Evolutionary conservation across 2,888 invertebrate genomes (phyloP).

Genomic region (Therioaphis trifolii): DNA sequence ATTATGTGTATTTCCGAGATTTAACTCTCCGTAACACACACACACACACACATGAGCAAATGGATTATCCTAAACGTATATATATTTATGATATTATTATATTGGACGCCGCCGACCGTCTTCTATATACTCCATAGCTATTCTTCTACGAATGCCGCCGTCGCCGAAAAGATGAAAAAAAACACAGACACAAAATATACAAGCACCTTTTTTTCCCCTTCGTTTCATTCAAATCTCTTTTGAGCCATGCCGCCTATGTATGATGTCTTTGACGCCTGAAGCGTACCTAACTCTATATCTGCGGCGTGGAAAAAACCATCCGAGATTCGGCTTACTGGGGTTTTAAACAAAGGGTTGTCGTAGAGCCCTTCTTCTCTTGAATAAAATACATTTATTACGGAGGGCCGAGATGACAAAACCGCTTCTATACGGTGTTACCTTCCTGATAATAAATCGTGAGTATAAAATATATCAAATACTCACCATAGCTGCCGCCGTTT

Average conservation of each 20-base stretch:
- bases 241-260: conserved; percentile 27
- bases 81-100: not conserved
- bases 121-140: conserved; percentile 16
- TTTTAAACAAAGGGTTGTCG: too few species aligned
- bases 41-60: not conserved
- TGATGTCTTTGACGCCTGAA: not conserved
- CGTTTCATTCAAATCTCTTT: conserved; percentile 22
- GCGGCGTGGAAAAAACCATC: too few species aligned
- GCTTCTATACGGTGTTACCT: too few species aligned
- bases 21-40: not conserved
- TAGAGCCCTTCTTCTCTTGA: too few species aligned
- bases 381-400: too few species aligned
- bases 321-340: too few species aligned
- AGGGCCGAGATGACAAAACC: too few species aligned
- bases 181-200: not conserved
- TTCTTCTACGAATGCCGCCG: not conserved
- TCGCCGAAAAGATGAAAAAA: conserved; percentile 36
- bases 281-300: too few species aligned
- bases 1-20: not conserved
- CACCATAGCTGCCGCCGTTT: too few species aligned
- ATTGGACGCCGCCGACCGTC: not conserved
- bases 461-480: too few species aligned
- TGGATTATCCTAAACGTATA: not conserved
- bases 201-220: conserved; percentile 3
- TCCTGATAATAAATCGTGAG: too few species aligned